Conservation (phyloP, 2,888 invertebrate species). For the Andrena praecox region DNA sequence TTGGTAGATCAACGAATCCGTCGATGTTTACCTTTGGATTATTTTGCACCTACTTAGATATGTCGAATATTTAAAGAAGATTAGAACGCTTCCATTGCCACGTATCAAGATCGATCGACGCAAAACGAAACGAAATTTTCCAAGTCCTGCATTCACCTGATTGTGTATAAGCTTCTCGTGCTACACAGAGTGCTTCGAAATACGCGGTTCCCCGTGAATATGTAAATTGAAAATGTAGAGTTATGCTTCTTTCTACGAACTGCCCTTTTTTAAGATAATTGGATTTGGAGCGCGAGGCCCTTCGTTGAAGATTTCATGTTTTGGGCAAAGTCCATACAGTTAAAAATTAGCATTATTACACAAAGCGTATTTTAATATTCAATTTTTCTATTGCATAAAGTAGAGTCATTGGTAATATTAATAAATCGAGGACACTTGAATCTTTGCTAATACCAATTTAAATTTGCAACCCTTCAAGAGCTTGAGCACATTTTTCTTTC, state of each 20-base stretch:
- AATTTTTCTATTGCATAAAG: background rate
- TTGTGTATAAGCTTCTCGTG: background rate
- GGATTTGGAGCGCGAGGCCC: no score
- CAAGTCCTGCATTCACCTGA: background rate
- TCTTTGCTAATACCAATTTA: no score
- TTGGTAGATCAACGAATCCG: background rate
- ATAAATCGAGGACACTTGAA: no score
- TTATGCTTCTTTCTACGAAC: background rate
- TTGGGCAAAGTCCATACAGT: background rate
- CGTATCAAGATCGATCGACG: background rate
- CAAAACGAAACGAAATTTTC: constrained; percentile 22
- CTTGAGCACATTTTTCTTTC: no score
- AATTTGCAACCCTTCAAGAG: no score
- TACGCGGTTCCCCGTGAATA: background rate
- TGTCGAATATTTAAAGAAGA: constrained; percentile 7
- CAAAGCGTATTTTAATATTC: background rate
- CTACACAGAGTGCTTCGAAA: background rate
- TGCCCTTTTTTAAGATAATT: no score
- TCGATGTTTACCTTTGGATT: background rate
- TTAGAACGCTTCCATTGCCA: background rate
- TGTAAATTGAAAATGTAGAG: background rate
- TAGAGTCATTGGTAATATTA: background rate
- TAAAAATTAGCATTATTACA: background rate
- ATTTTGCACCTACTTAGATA: constrained; percentile 6
- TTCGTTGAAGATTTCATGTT: no score